These are phyloP conservation scores for Rhizomys pruinosus DNA, from an alignment of 2,113 vertebrate genomes.

Conservation along the genomic window DNA sequence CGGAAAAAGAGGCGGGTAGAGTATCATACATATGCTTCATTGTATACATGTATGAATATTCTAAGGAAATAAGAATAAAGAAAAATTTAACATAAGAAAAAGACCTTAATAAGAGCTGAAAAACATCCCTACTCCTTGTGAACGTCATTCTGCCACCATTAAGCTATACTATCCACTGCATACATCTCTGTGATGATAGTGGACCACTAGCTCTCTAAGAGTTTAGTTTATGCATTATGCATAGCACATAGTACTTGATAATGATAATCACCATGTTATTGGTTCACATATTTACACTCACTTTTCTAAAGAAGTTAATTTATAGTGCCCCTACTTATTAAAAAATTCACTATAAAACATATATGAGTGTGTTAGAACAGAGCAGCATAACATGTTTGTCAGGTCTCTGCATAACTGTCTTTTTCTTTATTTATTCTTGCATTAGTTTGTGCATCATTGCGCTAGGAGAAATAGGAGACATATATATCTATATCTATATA, in stretches of 20 bases:
- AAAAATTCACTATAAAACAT: neutral
- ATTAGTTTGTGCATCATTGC: accelerated
- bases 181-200: too few species aligned
- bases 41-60: neutral
- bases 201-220: too few species aligned
- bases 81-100: neutral
- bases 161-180: neutral
- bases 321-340: neutral
- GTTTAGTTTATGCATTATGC: neutral
- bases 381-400: too few species aligned
- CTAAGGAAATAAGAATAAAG: too few species aligned
- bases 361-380: neutral
- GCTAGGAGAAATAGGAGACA: too few species aligned
- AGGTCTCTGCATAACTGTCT: neutral
- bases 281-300: neutral
- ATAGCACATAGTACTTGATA: accelerated
- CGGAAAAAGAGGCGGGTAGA: too few species aligned
- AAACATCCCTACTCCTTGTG: neutral
- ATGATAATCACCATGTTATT: neutral
- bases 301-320: too few species aligned
- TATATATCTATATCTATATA: too few species aligned
- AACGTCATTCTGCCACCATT: neutral
- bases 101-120: neutral
- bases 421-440: neutral
- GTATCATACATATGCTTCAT: neutral